These are phyloP conservation scores for Murina feae DNA, from an alignment of 2,113 vertebrate genomes.

Conservation along the genomic window DNA sequence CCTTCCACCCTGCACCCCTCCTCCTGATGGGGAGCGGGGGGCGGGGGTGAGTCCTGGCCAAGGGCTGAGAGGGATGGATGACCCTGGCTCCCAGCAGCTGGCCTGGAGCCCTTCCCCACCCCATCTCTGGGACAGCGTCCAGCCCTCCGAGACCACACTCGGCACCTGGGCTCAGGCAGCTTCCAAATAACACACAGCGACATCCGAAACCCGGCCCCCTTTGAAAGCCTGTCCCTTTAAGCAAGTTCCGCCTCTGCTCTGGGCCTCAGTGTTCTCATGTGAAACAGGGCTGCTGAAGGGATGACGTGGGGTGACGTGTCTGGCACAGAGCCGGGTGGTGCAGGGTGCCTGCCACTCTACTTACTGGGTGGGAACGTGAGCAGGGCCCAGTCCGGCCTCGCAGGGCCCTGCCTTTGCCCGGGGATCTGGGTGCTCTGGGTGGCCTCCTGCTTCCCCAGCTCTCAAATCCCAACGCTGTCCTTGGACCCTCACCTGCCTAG, in stretches of 20 bases:
- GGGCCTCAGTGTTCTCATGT: not conserved
- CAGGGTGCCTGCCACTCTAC: accelerated
- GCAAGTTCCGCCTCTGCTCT: not conserved
- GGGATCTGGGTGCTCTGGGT: not conserved
- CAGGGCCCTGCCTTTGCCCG: conserved; percentile 19
- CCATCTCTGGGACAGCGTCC: accelerated
- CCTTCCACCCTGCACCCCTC: not conserved
- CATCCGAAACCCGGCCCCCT: not conserved
- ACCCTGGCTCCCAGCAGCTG: too few species aligned
- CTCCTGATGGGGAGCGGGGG: not conserved
- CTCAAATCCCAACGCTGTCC: not conserved
- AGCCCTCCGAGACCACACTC: not conserved
- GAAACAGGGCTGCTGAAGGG: not conserved
- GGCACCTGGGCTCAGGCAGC: not conserved
- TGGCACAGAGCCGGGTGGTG: accelerated
- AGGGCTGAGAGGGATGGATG: not conserved
- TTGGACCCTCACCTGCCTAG: not conserved
- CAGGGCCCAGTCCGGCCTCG: not conserved
- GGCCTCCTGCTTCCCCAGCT: not conserved
- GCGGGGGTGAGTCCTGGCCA: not conserved
- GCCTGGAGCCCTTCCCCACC: accelerated
- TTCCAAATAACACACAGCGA: not conserved
- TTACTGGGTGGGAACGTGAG: not conserved
- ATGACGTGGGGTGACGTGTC: accelerated
- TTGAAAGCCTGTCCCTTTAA: not conserved